Evolutionary conservation across 2,888 invertebrate species (phyloP).

Genomic region (Blomia tropicalis): DNA sequence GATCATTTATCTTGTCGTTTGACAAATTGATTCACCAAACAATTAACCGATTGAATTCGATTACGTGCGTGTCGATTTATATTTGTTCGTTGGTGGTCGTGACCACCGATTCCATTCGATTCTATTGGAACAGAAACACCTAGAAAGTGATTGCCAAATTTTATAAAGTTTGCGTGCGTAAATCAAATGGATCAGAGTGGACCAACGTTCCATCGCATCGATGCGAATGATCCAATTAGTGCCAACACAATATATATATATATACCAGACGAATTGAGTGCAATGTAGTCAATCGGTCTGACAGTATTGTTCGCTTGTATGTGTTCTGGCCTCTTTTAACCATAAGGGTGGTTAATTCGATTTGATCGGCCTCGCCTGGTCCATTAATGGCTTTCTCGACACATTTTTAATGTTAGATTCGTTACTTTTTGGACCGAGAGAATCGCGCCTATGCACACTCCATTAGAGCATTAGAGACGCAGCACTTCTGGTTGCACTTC

Average conservation of each 20-base stretch:
- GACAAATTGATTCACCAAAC: constrained; percentile 7
- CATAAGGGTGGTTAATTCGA: constrained; percentile 13
- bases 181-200: neutral
- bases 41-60: constrained; percentile 4
- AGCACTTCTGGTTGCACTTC: neutral
- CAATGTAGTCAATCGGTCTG: neutral
- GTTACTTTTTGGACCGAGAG: neutral
- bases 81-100: too few species aligned
- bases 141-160: too few species aligned
- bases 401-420: neutral
- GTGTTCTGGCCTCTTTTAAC: neutral
- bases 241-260: neutral
- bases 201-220: too few species aligned
- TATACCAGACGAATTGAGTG: neutral
- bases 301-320: neutral
- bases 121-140: too few species aligned
- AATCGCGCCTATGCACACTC: constrained; percentile 10
- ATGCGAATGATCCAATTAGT: constrained; percentile 12
- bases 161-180: neutral
- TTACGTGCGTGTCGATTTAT: too few species aligned
- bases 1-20: constrained; percentile 7
- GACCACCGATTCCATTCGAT: too few species aligned
- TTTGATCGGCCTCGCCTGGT: constrained; percentile 13
- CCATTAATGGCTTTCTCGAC: constrained; percentile 4
- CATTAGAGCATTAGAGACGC: neutral